Evolutionary conservation across 2,113 vertebrate genomes (phyloP), one percentile per base, ranked within the genome.

Genomic region (Vanacampus margaritifer): DNA sequence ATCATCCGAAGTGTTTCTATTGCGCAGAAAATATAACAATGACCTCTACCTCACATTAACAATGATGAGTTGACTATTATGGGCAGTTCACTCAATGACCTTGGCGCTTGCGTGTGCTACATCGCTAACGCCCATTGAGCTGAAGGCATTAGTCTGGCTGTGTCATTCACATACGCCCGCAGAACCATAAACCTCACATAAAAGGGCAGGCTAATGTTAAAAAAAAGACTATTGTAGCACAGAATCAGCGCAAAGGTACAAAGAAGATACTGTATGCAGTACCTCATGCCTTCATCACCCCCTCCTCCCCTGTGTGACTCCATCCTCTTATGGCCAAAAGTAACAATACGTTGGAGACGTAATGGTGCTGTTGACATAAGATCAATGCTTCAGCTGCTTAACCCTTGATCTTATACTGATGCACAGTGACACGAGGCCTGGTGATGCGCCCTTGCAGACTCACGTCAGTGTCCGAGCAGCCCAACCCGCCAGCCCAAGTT

Each of bases 381-480:
- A 91, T 93, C 91, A 88, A 91, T 92, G 82, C 71, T 79, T 81
- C 77, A 79, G 83, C 75, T 86, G 80, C 82, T 85, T 86, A 87
- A 84, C 75, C 75, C 68, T 65, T 70, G 73, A 71, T 75, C 74
- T 69, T 69, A 48, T 46, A 74, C 73, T 78, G 75, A 76, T 74
- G 75, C 72, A 69, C 73, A 64, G 64, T 76, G 81, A 84, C 76
- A 81, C 60, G 24, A 61, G 68, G 41, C 48, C 56, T 14, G 64
- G 28, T 54, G 64, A 84, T 41, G 65, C 45, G 28, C 65, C 77
- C 73, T 76, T 17, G 65, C 21, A 65, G 39, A 65, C 71, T 65
- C 68, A 68, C 32, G 67, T 68, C 69, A 58, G 60, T 65, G 37
- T 54, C 26, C 35, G 32, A 1, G 21, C 28, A 45, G 57, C 58